Evolutionary conservation across 2,113 vertebrate species (phyloP).

Genomic region (Lepus timidus): DNA sequence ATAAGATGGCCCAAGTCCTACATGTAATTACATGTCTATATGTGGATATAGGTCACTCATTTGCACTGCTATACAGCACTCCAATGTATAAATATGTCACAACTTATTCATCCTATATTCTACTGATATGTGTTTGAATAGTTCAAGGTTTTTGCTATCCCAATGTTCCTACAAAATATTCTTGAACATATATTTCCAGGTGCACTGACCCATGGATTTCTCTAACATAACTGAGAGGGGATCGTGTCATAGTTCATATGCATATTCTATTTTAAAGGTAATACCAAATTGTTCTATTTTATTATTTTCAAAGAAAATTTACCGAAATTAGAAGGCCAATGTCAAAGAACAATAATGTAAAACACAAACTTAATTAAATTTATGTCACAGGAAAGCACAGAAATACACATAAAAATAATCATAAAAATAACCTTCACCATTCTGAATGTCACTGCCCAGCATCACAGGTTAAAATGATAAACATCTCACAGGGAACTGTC

Average conservation of each 20-base stretch:
- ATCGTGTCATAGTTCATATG: neutral
- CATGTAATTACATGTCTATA: no score
- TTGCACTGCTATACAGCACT: neutral
- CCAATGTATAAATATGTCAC: neutral
- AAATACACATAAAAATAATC: neutral
- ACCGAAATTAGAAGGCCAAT: constrained; percentile 23
- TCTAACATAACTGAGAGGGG: neutral
- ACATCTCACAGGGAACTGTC: neutral
- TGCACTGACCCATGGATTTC: neutral
- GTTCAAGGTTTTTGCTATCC: neutral
- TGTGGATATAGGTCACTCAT: neutral
- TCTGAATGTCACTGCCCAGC: neutral
- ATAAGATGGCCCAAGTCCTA: no score
- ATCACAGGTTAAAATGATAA: neutral
- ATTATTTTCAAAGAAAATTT: neutral
- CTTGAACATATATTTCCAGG: neutral
- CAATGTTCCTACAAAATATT: neutral
- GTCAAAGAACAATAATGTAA: neutral
- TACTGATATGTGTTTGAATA: neutral
- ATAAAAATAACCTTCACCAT: neutral
- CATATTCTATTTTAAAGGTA: neutral
- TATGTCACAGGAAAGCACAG: constrained; percentile 9
- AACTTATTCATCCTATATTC: neutral
- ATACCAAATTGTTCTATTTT: neutral
- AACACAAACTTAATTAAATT: neutral